phyloP scores from a whole-genome alignment of 2,797 vertebrate genomes.

The Pogonophryne albipinna region DNA sequence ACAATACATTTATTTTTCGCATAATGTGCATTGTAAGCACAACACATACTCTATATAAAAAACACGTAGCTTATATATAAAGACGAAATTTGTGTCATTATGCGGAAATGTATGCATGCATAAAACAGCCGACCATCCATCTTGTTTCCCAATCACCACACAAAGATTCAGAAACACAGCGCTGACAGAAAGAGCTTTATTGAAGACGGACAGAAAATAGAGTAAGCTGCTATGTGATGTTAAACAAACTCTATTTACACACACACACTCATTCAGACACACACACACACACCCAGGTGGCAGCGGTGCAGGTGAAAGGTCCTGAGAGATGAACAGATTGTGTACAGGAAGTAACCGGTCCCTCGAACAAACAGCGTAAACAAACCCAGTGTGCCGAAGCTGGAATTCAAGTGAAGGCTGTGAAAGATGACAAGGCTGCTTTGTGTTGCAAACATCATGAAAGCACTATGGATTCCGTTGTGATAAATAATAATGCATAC shows the following conservation, averaged over 20 bases:
- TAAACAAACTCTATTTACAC: slow-evolving; percentile 13
- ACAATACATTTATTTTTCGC: neutral
- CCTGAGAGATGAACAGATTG: slow-evolving; percentile 51
- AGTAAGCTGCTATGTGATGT: slow-evolving; percentile 43
- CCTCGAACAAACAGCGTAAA: neutral
- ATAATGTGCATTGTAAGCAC: neutral
- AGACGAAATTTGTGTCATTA: neutral
- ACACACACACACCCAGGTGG: slow-evolving; percentile 10
- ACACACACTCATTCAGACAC: neutral
- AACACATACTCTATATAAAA: neutral
- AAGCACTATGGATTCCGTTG: neutral
- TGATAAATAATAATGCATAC: neutral
- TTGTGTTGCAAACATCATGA: slow-evolving; percentile 2
- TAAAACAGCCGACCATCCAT: neutral
- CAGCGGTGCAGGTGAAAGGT: slow-evolving; percentile 31
- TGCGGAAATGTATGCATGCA: neutral
- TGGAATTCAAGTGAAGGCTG: neutral
- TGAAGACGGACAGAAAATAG: slow-evolving; percentile 50
- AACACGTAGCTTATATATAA: neutral
- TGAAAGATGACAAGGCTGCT: neutral
- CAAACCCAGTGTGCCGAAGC: slow-evolving; percentile 2
- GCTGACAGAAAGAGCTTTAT: slow-evolving; percentile 54
- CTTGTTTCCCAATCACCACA: neutral
- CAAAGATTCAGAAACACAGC: neutral
- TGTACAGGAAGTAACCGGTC: slow-evolving; percentile 4